phyloP scores from a whole-genome alignment of 2,888 invertebrate genomes.

The Thyatira batis region DNA sequence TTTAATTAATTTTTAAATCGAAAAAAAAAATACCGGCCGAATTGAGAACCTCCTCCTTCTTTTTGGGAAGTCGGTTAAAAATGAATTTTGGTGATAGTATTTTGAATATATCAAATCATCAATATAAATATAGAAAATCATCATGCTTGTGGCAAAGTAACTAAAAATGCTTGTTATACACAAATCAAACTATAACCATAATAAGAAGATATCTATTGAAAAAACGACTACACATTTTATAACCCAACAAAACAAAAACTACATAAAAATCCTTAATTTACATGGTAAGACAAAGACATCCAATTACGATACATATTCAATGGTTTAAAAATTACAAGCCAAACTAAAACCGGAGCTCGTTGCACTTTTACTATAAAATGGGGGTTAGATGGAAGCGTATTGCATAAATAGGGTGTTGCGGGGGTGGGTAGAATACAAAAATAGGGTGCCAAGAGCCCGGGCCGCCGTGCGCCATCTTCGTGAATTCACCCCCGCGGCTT shows the following conservation, averaged over 20 bases:
- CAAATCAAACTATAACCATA: neutral
- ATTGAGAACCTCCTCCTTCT: too few species aligned
- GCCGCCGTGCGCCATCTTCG: conserved; percentile 67
- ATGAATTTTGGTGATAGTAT: too few species aligned
- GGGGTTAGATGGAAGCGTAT: conserved; percentile 22
- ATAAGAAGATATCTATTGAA: neutral
- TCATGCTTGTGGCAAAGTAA: too few species aligned
- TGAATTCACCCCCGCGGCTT: conserved; percentile 40
- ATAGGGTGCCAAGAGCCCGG: conserved; percentile 71
- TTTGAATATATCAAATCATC: neutral
- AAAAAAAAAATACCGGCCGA: neutral
- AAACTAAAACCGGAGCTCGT: conserved; percentile 31
- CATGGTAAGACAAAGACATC: conserved; percentile 17
- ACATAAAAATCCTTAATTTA: neutral
- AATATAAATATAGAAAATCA: neutral
- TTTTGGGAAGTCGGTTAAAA: too few species aligned
- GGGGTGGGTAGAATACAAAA: conserved; percentile 72
- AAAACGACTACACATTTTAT: neutral
- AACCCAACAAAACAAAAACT: neutral
- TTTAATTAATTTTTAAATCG: too few species aligned
- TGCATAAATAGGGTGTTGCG: conserved; percentile 51
- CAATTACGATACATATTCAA: conserved; percentile 33
- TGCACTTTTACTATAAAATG: conserved; percentile 45
- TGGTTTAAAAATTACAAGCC: conserved; percentile 8
- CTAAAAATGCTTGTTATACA: too few species aligned